Percentiles rank a stretch among this genome's conserved stretches.
These are phyloP conservation scores for Tipula unca DNA, from an alignment of 2,888 invertebrate genomes.

Conservation along the genomic window DNA sequence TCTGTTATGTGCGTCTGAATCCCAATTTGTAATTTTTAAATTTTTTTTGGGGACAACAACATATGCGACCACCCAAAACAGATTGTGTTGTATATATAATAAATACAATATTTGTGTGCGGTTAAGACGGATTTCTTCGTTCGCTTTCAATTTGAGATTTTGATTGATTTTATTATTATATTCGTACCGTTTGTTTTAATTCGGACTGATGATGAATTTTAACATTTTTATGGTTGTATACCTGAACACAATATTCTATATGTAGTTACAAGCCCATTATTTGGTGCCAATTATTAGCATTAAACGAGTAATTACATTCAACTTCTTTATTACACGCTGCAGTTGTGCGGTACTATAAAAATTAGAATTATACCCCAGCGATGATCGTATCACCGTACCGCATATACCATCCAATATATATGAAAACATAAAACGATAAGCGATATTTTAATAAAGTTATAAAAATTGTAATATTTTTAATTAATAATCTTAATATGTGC, in stretches of 20 bases:
- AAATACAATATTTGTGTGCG: background rate
- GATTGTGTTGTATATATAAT: no score
- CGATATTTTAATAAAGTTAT: background rate
- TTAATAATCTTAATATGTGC: background rate
- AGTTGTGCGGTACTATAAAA: background rate
- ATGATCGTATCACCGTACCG: background rate
- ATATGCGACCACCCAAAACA: background rate
- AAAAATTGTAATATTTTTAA: conserved; percentile 4
- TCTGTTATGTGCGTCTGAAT: background rate
- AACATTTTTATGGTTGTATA: background rate
- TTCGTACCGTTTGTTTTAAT: background rate
- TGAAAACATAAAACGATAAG: background rate
- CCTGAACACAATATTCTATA: background rate
- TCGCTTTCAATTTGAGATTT: background rate
- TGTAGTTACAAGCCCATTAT: background rate
- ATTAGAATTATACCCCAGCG: background rate
- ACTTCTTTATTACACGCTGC: background rate
- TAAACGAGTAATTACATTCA: background rate
- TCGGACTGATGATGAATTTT: background rate
- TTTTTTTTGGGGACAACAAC: background rate
- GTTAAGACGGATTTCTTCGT: background rate
- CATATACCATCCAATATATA: background rate
- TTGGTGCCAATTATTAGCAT: background rate
- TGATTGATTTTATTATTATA: background rate
- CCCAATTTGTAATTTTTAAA: no score